phyloP scores from a whole-genome alignment of 1,140 invertebrate genomes.

The Liolophura sinensis region DNA sequence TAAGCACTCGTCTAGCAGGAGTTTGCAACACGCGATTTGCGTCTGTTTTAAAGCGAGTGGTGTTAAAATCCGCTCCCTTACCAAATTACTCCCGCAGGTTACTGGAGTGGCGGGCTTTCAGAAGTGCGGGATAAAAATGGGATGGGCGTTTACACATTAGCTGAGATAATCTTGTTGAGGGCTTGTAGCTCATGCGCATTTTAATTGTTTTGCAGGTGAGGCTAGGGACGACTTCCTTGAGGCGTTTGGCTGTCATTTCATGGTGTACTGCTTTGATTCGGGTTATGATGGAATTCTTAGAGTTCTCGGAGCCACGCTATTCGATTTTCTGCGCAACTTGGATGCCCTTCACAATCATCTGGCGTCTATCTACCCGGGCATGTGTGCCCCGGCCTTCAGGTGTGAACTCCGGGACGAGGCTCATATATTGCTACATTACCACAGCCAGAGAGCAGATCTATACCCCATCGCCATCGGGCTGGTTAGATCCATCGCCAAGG shows the following conservation, averaged over 20 bases:
- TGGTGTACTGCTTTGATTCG: slow-evolving; percentile 27
- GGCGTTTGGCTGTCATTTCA: slow-evolving; percentile 79
- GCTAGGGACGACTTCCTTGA: slow-evolving; percentile 87
- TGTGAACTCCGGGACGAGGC: slow-evolving; percentile 62
- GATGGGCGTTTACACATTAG: not conserved
- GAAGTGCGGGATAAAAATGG: too few species aligned
- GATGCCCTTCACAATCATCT: slow-evolving; percentile 31
- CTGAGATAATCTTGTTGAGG: not conserved
- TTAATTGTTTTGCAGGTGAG: slow-evolving; percentile 69
- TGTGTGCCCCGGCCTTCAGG: slow-evolving; percentile 44
- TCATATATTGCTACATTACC: slow-evolving; percentile 42
- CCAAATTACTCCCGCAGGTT: too few species aligned
- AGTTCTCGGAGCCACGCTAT: slow-evolving; percentile 18
- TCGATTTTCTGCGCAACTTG: slow-evolving; percentile 25
- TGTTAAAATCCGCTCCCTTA: too few species aligned
- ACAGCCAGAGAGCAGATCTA: slow-evolving; percentile 39
- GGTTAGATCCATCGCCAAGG: slow-evolving; percentile 77
- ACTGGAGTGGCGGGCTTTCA: too few species aligned
- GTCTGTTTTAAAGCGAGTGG: too few species aligned
- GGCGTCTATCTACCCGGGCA: slow-evolving; percentile 30
- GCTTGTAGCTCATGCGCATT: not conserved
- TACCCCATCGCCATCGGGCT: slow-evolving; percentile 39
- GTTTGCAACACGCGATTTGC: too few species aligned
- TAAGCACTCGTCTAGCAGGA: too few species aligned
- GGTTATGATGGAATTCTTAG: slow-evolving; percentile 28